phyloP scores from a whole-genome alignment of 1,140 invertebrate genomes.

The Pteromalus puparum region DNA sequence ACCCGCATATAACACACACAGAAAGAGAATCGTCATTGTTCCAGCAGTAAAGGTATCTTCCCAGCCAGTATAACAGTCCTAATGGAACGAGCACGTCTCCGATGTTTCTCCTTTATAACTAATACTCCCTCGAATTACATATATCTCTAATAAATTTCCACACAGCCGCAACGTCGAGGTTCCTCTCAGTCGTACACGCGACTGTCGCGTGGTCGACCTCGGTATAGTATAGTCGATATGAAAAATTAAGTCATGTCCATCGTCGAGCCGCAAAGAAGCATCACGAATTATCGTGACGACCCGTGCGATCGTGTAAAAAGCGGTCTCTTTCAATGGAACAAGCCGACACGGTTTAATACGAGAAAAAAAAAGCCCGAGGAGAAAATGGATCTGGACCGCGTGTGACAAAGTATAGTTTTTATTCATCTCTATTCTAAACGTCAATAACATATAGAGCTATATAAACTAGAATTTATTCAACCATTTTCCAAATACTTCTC shows the following conservation, averaged over 20 bases:
- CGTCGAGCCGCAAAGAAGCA: background rate
- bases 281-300: conserved; percentile 34
- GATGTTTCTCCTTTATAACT: background rate
- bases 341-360: background rate
- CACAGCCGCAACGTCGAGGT: background rate
- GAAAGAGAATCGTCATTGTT: too few relatives aligned
- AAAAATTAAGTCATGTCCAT: conserved; percentile 1
- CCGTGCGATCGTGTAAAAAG: background rate
- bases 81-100: background rate
- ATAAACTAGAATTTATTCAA: background rate
- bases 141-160: background rate
- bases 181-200: background rate
- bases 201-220: too few relatives aligned
- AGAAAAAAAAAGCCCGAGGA: background rate
- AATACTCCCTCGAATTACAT: background rate
- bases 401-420: background rate
- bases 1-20: too few relatives aligned
- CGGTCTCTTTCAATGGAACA: background rate
- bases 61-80: background rate
- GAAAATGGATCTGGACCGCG: background rate
- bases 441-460: too few relatives aligned
- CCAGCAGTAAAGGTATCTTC: too few relatives aligned
- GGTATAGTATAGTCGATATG: background rate
- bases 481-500: background rate
- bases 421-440: too few relatives aligned